Evolutionary conservation across 2,888 invertebrate genomes (phyloP).

Genomic region (Cephonodes hylas): DNA sequence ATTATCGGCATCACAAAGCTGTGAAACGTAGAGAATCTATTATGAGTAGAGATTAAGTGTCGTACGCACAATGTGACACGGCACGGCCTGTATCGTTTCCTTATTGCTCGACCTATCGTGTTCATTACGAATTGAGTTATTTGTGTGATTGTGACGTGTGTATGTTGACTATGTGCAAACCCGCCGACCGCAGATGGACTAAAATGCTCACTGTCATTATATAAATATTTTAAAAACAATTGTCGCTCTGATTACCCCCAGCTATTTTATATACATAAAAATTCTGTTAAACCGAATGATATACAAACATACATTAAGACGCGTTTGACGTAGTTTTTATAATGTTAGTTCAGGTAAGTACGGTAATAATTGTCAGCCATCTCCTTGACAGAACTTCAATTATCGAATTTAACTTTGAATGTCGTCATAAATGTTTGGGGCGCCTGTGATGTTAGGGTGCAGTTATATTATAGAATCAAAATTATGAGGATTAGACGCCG

Average conservation of each 20-base stretch:
- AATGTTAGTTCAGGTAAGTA: background rate
- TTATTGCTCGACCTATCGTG: conserved; percentile 67
- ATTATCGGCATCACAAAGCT: conserved; percentile 41
- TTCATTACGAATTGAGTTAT: conserved; percentile 57
- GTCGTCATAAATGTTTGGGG: background rate
- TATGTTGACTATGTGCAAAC: conserved; percentile 56
- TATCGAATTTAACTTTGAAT: background rate
- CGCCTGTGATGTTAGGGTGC: background rate
- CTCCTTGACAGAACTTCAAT: background rate
- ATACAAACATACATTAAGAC: background rate
- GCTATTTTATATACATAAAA: background rate
- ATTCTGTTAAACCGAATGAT: background rate
- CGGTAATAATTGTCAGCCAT: background rate
- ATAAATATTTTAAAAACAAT: background rate
- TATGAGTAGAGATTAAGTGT: conserved; percentile 19
- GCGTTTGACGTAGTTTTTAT: background rate
- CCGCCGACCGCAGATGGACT: conserved; percentile 56
- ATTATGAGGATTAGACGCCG: background rate
- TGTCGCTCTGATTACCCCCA: background rate
- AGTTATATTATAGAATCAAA: background rate
- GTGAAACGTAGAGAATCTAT: conserved; percentile 32
- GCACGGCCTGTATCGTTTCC: conserved; percentile 42
- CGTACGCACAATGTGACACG: background rate
- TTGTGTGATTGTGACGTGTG: conserved; percentile 60
- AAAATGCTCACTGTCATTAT: conserved; percentile 9